Percentiles rank a stretch among this genome's conserved stretches.
phyloP scores from a whole-genome alignment of 2,113 vertebrate species.

The Hydrochoerus hydrochaeris region DNA sequence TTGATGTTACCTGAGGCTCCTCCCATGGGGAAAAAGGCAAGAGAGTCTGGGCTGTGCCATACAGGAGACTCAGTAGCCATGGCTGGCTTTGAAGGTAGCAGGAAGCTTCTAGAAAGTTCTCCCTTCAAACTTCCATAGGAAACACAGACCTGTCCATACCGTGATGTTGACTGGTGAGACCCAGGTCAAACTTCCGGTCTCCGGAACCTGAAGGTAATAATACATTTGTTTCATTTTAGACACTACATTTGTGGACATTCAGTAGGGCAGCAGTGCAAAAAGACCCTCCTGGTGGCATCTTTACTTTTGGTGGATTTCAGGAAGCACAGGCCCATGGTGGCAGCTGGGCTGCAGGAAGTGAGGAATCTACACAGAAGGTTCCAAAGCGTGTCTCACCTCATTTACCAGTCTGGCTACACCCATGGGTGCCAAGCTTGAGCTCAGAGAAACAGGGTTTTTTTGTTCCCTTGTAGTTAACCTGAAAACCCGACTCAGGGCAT shows the following conservation, averaged over 20 bases:
- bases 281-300: background rate
- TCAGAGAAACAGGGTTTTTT: background rate
- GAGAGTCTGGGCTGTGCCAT: background rate
- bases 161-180: background rate
- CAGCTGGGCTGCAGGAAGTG: background rate
- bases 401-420: conserved; percentile 32
- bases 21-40: background rate
- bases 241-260: background rate
- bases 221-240: background rate
- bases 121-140: background rate
- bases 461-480: rapidly evolving
- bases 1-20: background rate
- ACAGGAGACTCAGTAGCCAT: background rate
- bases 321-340: background rate
- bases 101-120: background rate
- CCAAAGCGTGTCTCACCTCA: background rate
- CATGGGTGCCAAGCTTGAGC: rapidly evolving
- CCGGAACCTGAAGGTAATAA: background rate
- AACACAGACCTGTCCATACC: background rate
- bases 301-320: background rate
- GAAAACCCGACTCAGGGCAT: too few relatives aligned
- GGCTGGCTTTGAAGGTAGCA: background rate
- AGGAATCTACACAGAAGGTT: background rate
- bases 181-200: background rate
- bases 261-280: background rate